Base-by-base conservation (phyloP, 1,140 invertebrate species). In the Scaptomyza hsui region DNA sequence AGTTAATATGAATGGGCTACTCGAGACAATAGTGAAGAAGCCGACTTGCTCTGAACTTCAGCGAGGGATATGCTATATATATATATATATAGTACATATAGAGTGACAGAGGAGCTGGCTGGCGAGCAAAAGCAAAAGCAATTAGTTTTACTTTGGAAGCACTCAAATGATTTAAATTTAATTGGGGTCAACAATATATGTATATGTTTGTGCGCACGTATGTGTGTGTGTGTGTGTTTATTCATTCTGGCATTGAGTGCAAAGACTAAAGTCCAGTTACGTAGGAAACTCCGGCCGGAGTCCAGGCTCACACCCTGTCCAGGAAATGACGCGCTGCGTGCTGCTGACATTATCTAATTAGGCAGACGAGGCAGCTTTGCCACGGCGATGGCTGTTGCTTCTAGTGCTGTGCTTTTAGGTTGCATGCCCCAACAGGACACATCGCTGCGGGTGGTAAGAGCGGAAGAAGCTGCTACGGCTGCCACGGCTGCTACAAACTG, bases 121-220 rank as follows among this genome's bases (percentile, higher is more conserved):
- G 26, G 26, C 26, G 26, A n/a, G n/a, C n/a, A n/a, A n/a, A n/a
- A 32, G 62, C 47, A 64, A 80, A 83, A 86, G 75, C 80, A 85
- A 81, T 85, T 85, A 85, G 81, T 85, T 83, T 85, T 70, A 77
- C 81, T 85, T 86, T 60, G 59, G 68, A 49, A 64, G 73, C 81
- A 77, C 80, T 85, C 77, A 71, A 86, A 88, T 85, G 79, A 88
- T 86, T 85, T 85, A 85, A 85, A 77, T 85, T 86, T 85, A 85
- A 88, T 85, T 85, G 81, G 73, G 81, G 77, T 81, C 81, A 85
- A 85, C 76, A 73, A 67, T 77, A 61, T 60, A 67, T 60, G 44
- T 44, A 60, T 21, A 52, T 48, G 37, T 51, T 9, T 48, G 26
- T 37, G 21, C 29, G 16, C 18, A 19, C 37, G 15, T 13, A 16